A percentile compares a stretch with the other conserved stretches of the same genome.
Evolutionary conservation across 2,888 invertebrate species (phyloP).

Genomic region (Caradrina clavipalpis): DNA sequence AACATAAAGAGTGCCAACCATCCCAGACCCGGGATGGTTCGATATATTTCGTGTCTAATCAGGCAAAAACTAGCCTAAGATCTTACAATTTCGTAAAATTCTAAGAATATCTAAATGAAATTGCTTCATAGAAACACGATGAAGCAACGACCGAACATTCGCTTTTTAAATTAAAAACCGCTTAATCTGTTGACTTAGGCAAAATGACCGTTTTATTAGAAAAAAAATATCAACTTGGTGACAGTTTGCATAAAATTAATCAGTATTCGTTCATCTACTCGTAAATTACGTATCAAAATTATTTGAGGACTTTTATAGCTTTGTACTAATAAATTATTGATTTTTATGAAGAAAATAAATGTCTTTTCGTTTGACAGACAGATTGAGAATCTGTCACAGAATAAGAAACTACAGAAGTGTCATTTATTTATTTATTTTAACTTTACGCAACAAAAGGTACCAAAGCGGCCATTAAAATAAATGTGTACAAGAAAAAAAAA

Average conservation of each 20-base stretch:
- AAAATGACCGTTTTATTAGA: constrained; percentile 32
- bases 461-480: too few species aligned
- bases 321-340: constrained; percentile 33
- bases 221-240: constrained; percentile 18
- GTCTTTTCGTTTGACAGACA: not conserved
- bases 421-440: too few species aligned
- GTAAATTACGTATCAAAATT: constrained; percentile 28
- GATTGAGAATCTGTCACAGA: not conserved
- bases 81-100: constrained; percentile 18
- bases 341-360: constrained; percentile 8
- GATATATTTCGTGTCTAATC: too few species aligned
- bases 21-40: too few species aligned
- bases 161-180: constrained; percentile 8
- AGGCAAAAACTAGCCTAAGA: not conserved
- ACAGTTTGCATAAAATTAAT: constrained; percentile 50
- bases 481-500: not conserved
- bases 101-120: constrained; percentile 8
- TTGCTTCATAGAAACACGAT: constrained; percentile 25
- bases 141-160: constrained; percentile 24
- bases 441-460: too few species aligned
- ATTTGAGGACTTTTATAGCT: constrained; percentile 34
- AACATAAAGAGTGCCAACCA: too few species aligned
- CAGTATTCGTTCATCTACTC: constrained; percentile 30
- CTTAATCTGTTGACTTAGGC: constrained; percentile 1
- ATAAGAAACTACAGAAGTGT: not conserved